Evolutionary conservation across 2,888 invertebrate species (phyloP).

Genomic region (Thymelicus sylvestris): DNA sequence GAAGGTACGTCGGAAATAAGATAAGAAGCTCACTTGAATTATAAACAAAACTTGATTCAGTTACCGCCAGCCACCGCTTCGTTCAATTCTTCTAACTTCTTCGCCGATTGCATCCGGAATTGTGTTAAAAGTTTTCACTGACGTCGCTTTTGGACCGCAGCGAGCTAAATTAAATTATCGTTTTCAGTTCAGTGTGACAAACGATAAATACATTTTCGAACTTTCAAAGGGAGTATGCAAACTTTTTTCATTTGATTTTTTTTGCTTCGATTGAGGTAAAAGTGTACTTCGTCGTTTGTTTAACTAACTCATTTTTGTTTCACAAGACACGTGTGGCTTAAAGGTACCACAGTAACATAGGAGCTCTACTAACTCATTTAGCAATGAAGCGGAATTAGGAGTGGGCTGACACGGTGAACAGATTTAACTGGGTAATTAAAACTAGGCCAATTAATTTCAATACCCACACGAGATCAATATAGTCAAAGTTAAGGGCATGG

Average conservation of each 20-base stretch:
- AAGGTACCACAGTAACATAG: slow-evolving; percentile 8
- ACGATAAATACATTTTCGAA: slow-evolving; percentile 41
- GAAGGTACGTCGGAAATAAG: slow-evolving; percentile 55
- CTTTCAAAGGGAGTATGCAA: slow-evolving; percentile 20
- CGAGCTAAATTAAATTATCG: slow-evolving; percentile 40
- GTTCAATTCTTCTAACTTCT: slow-evolving; percentile 64
- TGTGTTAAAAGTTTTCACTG: slow-evolving; percentile 72
- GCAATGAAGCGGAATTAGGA: slow-evolving; percentile 36
- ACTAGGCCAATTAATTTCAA: slow-evolving; percentile 65
- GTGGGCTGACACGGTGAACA: slow-evolving; percentile 30
- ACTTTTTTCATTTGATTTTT: slow-evolving; percentile 27
- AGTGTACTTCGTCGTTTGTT: neutral
- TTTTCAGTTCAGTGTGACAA: slow-evolving; percentile 38
- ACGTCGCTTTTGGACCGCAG: slow-evolving; percentile 44
- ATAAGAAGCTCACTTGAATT: slow-evolving; percentile 66
- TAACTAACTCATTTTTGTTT: slow-evolving; percentile 15
- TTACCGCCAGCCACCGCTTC: slow-evolving; percentile 60
- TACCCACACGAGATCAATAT: slow-evolving; percentile 65
- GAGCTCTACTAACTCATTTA: slow-evolving; percentile 28
- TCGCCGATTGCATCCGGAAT: slow-evolving; percentile 68
- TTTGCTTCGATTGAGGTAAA: slow-evolving; percentile 5
- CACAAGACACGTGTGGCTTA: neutral
- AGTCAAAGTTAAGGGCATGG: slow-evolving; percentile 62
- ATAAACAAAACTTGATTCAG: slow-evolving; percentile 74
- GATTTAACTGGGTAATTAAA: slow-evolving; percentile 44